Base-by-base conservation (phyloP, 2,113 vertebrate genomes). In the Notarius quadriscutis region DNA sequence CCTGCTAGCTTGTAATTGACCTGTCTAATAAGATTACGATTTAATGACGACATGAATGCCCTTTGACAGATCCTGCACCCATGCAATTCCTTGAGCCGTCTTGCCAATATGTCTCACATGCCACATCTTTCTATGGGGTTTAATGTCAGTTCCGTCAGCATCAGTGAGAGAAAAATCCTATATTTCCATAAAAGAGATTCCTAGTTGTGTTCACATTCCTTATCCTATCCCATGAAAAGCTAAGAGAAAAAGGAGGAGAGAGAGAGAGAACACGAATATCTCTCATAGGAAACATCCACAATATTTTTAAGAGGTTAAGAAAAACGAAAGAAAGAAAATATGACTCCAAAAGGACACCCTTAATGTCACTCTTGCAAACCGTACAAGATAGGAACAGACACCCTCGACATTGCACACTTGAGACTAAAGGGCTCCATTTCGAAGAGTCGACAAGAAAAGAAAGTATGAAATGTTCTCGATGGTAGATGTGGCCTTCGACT, bases 181-280 rank as follows among this genome's bases (percentile, higher is more conserved):
- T 58, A 90, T 93, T 92, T 87, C 86, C 91, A 91, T 82, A 74
- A 58, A 57, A 83, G 84, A 72, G 90, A 93, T 91, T 92, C 92
- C 91, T 11, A 79, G 74, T 80, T 74, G 74, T 84, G 41, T 80
- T 2, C 4, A 57, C 55, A 85, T 88, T 86, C 86, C 91, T 94
- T 91, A 93, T 93, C 90, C 90, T 74, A 63, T 92, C 93, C 86
- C 90, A 90, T 87, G 84, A 58, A 89, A 88, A 84, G 58, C 53
- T 83, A 55, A 1, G 15, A 88, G 88, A 92, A 92, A 92, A 90
- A 14, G 78, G 25, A 12, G 10, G 30, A 72, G 78, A 81, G 63
- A 58, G n/a, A 57, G 25, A 53, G 17, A 10, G n/a, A 34, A 3
- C 34, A 41, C 34, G 34, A 41, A 41, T 41, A 27, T 8, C 22